Conservation (phyloP, 92 coral and sea anemone genomes). For the Phymanthus crucifer region DNA sequence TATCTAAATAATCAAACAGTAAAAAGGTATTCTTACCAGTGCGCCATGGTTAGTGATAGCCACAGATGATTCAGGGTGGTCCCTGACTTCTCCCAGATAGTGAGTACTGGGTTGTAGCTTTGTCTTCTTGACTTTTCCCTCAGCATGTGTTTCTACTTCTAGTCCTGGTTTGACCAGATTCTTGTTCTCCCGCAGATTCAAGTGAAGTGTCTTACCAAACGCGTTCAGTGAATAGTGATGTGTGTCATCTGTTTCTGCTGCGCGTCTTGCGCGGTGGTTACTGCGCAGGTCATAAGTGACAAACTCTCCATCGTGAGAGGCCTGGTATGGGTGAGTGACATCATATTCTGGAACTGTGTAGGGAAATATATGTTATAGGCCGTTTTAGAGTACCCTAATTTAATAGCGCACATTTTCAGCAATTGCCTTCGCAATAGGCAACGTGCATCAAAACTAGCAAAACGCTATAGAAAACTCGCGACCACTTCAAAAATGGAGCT, state of each 20-base stretch:
- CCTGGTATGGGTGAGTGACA: constrained; percentile 61
- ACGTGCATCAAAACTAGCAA: too few species aligned
- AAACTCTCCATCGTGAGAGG: constrained; percentile 45
- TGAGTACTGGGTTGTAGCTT: constrained; percentile 54
- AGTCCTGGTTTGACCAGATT: too few species aligned
- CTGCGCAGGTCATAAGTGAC: constrained; percentile 40
- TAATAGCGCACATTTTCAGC: too few species aligned
- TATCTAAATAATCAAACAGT: not conserved
- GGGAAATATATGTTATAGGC: too few species aligned
- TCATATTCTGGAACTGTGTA: constrained; percentile 64
- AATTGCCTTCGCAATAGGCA: too few species aligned
- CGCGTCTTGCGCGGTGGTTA: constrained; percentile 52
- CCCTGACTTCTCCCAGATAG: too few species aligned
- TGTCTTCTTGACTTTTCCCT: constrained; percentile 58
- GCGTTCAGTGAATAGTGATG: constrained; percentile 59
- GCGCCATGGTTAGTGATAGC: constrained; percentile 75
- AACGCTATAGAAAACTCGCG: too few species aligned
- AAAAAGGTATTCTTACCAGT: constrained; percentile 48
- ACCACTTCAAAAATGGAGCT: too few species aligned
- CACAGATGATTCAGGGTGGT: too few species aligned
- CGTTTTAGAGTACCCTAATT: too few species aligned
- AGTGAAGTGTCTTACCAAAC: too few species aligned
- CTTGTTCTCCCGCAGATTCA: too few species aligned
- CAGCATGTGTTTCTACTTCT: constrained; percentile 46
- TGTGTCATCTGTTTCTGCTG: constrained; percentile 22